Evolutionary conservation across 1,140 invertebrate genomes (phyloP).

Genomic region (Ctenoplectra terminalis): DNA sequence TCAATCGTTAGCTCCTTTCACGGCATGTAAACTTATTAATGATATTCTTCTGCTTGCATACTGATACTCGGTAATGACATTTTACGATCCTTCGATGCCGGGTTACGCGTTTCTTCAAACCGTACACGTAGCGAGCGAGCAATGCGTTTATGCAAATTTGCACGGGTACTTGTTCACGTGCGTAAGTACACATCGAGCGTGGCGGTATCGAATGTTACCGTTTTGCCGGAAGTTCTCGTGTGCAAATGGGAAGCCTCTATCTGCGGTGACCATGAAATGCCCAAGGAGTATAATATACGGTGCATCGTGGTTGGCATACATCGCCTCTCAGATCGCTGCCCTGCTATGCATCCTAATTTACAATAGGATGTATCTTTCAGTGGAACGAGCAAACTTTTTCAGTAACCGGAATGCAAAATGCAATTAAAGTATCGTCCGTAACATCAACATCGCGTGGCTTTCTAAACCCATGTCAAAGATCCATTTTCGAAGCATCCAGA

Average conservation of each 20-base stretch:
- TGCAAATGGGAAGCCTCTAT: conserved; percentile 53
- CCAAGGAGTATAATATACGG: conserved; percentile 68
- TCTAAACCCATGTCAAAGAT: too few relatives aligned
- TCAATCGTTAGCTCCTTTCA: not conserved
- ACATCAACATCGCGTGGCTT: too few relatives aligned
- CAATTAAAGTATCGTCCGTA: too few relatives aligned
- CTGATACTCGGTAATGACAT: conserved; percentile 20
- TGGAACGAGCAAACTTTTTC: not conserved
- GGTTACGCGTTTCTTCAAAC: conserved; percentile 40
- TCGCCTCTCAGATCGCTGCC: not conserved
- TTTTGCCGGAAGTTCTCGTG: conserved; percentile 23
- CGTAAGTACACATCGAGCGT: conserved; percentile 34
- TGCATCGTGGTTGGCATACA: conserved; percentile 19
- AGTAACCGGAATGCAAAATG: not conserved
- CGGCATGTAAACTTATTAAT: conserved; percentile 1
- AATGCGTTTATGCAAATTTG: conserved; percentile 51
- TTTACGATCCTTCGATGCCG: conserved; percentile 9
- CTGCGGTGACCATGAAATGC: conserved; percentile 73
- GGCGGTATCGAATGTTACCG: conserved; percentile 45
- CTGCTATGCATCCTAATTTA: not conserved
- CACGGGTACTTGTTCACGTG: conserved; percentile 35
- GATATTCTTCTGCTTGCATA: not conserved
- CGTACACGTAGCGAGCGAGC: conserved; percentile 9
- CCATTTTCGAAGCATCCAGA: too few relatives aligned
- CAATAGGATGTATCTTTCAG: not conserved